phyloP scores from a whole-genome alignment of 1,140 invertebrate genomes.

The Nasonia longicornis region DNA sequence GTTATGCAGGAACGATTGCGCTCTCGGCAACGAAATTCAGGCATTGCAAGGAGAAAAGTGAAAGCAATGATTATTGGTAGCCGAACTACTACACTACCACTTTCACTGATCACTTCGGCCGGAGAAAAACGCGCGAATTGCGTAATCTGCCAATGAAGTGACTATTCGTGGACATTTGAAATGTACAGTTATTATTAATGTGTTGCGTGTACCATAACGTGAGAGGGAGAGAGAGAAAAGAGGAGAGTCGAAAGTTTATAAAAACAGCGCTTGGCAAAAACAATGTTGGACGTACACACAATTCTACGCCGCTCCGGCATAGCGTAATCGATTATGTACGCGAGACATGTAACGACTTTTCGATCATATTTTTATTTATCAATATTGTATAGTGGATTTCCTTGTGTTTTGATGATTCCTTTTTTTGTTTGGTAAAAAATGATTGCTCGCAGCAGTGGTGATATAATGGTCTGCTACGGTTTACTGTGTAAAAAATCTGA shows the following conservation, averaged over 20 bases:
- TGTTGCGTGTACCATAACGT: constrained; percentile 1
- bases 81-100: constrained; percentile 5
- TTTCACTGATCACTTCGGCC: constrained; percentile 34
- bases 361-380: not conserved
- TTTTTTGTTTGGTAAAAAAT: not conserved
- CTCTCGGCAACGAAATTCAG: not conserved
- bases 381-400: not conserved
- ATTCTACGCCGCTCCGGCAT: too few relatives aligned
- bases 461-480: not conserved
- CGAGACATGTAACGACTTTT: too few relatives aligned
- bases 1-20: not conserved
- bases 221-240: not conserved
- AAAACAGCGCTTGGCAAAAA: not conserved
- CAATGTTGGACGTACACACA: not conserved
- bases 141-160: constrained; percentile 13
- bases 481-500: not conserved
- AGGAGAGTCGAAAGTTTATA: constrained; percentile 3
- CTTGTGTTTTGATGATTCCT: not conserved
- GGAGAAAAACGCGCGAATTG: constrained; percentile 9
- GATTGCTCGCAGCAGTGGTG: not conserved
- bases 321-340: too few relatives aligned
- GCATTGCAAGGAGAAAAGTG: constrained; percentile 14
- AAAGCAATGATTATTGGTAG: constrained; percentile 31
- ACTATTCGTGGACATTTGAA: constrained; percentile 1
- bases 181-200: constrained; percentile 4